Base-by-base conservation (phyloP, 1,140 invertebrate species). In the Sweltsa coloradensis region DNA sequence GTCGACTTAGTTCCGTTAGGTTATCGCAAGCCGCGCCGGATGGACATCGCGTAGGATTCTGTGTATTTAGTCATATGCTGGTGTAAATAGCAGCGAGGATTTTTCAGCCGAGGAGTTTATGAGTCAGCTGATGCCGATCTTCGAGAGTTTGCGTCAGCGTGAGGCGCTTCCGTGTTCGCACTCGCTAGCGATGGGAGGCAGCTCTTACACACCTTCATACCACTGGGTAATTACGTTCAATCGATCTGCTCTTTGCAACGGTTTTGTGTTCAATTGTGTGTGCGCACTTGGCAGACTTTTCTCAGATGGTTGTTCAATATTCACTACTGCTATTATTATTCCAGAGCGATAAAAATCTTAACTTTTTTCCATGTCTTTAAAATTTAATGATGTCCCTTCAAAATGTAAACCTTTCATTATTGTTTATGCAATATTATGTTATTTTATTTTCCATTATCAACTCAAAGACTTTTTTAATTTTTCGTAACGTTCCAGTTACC, bases 61-160 rank as follows among this genome's bases (percentile, higher is more conserved):
- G n/a, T 34, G 25, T 34, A 14, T 29, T 14, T 5, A 29, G 24
- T 27, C 16, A 31, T 13, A 1, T 43, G 27, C 18, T 24, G 23
- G 24, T 27, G 42, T 45, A 21, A 5, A 37, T 37, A 5, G 22
- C 11, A 5, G 19, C 26, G 40, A 22, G 21, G 36, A 36, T 80
- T 49, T 52, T 54, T 41, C 56, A 91, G 87, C 86, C 70, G 84
- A 89, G 74, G 86, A 89, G 75, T 85, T 89, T 76, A 79, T 90
- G 78, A 84, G 76, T 73, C 83, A 90, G 72, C 76, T 91, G 78
- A 86, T 84, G 81, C 87, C 87, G 61, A 89, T 90, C 72, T 89
- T 91, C 78, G 86, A 90, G 72, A 83, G 82, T 70, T 78, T 91
- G 64, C 78, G 87, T 62, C 83, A 85, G 66, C 83, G 82, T 65